Conservation (phyloP, 2,797 vertebrate genomes). For the Enteromius unitaeniatus region DNA sequence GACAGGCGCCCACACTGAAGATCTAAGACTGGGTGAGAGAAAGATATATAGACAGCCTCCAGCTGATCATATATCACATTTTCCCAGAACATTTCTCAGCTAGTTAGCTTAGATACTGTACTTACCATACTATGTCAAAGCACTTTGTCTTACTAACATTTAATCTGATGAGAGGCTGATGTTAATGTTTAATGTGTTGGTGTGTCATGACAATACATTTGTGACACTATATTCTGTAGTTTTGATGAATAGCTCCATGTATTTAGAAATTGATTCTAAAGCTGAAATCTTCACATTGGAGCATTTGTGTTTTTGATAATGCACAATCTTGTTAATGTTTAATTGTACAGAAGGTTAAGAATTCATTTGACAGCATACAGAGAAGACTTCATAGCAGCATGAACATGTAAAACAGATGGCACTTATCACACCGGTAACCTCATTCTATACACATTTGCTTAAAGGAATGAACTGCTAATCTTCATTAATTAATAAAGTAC, state of each 20-base stretch:
- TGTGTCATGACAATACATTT: slow-evolving; percentile 1
- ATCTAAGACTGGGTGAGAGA: slow-evolving; percentile 11
- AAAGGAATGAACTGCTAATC: too few relatives aligned
- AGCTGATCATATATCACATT: slow-evolving; percentile 27
- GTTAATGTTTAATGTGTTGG: neutral
- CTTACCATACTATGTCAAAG: neutral
- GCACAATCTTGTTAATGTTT: neutral
- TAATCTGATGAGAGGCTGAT: neutral
- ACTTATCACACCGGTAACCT: neutral
- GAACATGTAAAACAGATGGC: slow-evolving; percentile 10
- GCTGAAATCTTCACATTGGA: neutral
- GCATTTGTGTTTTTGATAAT: neutral
- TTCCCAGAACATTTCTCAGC: slow-evolving; percentile 49
- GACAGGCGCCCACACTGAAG: slow-evolving; percentile 27
- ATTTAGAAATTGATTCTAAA: neutral
- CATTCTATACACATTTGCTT: too few relatives aligned
- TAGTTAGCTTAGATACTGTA: neutral
- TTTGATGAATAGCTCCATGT: neutral
- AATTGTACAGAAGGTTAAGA: too few relatives aligned
- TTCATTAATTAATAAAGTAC: too few relatives aligned
- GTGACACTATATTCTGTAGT: neutral
- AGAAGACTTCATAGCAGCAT: neutral
- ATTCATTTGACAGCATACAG: neutral
- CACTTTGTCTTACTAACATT: neutral
- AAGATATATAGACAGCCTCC: slow-evolving; percentile 11